Percentiles rank a stretch among this genome's conserved stretches.
phyloP scores from a whole-genome alignment of 2,888 invertebrate genomes.

The Cephalotes varians region DNA sequence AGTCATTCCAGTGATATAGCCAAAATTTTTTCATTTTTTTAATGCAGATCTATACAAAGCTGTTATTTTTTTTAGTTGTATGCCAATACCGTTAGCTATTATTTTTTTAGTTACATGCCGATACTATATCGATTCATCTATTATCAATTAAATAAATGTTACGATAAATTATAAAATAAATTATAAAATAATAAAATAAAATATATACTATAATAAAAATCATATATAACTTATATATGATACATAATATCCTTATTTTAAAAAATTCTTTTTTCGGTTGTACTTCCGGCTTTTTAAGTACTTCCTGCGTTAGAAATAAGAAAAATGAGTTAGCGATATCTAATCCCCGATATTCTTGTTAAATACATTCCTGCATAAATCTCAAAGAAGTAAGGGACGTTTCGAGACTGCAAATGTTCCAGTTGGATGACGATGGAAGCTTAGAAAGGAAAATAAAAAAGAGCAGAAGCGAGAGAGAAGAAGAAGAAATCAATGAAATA shows the following conservation, averaged over 20 bases:
- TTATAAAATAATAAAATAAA: constrained; percentile 12
- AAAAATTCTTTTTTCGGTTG: background rate
- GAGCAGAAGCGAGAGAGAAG: background rate
- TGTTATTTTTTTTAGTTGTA: background rate
- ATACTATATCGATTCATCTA: background rate
- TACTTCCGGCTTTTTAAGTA: background rate
- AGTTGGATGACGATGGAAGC: constrained; percentile 6
- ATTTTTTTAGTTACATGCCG: background rate
- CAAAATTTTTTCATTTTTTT: background rate
- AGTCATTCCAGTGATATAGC: constrained; percentile 4
- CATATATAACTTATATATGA: background rate
- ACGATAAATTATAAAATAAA: background rate
- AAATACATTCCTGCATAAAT: background rate
- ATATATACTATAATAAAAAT: background rate
- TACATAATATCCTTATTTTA: background rate
- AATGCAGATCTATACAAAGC: background rate
- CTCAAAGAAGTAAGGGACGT: constrained; percentile 11
- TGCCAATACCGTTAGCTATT: too few relatives aligned
- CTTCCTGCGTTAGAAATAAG: background rate
- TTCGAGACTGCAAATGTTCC: constrained; percentile 20
- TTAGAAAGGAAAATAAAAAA: constrained; percentile 12
- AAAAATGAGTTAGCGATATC: background rate
- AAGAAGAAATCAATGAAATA: constrained; percentile 4
- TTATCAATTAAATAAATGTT: background rate
- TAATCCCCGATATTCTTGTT: background rate